Evolutionary conservation across 2,797 vertebrate genomes (phyloP).

Genomic region (Thunnus albacares): DNA sequence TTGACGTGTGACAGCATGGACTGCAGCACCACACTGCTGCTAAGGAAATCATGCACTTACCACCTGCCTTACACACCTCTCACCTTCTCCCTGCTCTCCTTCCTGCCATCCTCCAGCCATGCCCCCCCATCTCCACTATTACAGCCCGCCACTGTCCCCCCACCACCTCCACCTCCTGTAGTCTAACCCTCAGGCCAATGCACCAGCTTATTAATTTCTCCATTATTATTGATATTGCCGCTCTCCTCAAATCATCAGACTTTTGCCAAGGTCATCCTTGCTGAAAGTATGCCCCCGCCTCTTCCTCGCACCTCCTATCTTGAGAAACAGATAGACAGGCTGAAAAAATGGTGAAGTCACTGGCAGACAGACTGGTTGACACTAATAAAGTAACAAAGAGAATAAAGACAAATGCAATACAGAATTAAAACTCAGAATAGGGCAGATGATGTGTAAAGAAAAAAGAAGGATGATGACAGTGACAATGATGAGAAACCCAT

Average conservation of each 20-base stretch:
- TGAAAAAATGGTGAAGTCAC: constrained; percentile 56
- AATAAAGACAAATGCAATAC: constrained; percentile 33
- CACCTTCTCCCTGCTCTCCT: constrained; percentile 52
- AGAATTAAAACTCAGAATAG: constrained; percentile 10
- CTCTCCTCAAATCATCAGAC: constrained; percentile 78
- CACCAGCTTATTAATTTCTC: constrained; percentile 85
- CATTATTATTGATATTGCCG: constrained; percentile 86
- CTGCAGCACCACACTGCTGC: constrained; percentile 83
- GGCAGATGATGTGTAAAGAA: not conserved
- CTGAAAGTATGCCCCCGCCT: constrained; percentile 64
- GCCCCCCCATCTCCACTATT: constrained; percentile 46
- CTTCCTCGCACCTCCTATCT: constrained; percentile 62
- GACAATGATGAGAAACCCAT: constrained; percentile 36
- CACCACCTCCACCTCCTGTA: constrained; percentile 55
- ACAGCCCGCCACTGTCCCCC: constrained; percentile 44
- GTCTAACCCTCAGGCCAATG: constrained; percentile 75
- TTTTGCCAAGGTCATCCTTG: constrained; percentile 84
- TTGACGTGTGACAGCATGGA: constrained; percentile 87
- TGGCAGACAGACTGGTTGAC: constrained; percentile 36
- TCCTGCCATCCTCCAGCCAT: constrained; percentile 46
- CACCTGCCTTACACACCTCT: constrained; percentile 49
- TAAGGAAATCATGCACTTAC: constrained; percentile 86
- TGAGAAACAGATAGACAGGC: constrained; percentile 61
- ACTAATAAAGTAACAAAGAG: constrained; percentile 57
- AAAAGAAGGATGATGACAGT: constrained; percentile 21